These are phyloP conservation scores for Lampris megalopsis DNA, from an alignment of 2,113 vertebrate species.

Conservation along the genomic window DNA sequence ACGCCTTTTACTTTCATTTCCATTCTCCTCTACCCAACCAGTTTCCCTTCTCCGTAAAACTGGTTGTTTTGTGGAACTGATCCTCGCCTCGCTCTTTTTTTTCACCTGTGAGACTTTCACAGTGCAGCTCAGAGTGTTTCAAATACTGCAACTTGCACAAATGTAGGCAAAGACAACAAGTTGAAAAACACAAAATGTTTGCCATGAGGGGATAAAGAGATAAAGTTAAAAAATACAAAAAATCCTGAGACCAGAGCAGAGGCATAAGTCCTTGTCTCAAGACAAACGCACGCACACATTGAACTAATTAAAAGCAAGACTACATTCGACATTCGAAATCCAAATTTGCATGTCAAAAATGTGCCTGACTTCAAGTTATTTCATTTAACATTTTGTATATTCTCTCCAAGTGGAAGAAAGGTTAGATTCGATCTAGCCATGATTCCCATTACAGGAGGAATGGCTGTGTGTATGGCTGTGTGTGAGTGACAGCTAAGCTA, in stretches of 20 bases:
- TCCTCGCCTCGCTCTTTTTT: not conserved
- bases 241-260: too few species aligned
- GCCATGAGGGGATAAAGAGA: not conserved
- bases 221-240: constrained; percentile 5
- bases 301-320: constrained; percentile 33
- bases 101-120: not conserved
- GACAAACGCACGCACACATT: constrained; percentile 9
- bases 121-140: too few species aligned
- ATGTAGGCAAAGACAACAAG: too few species aligned
- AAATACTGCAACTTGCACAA: too few species aligned
- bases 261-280: not conserved
- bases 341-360: too few species aligned
- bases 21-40: not conserved
- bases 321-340: too few species aligned
- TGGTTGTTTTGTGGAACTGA: not conserved
- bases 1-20: not conserved
- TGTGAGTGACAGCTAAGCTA: not conserved
- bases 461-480: not conserved
- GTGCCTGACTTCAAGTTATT: too few species aligned
- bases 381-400: not conserved
- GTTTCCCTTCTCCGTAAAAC: not conserved
- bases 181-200: too few species aligned
- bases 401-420: too few species aligned
- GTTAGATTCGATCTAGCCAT: not conserved
- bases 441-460: not conserved